Conservation (phyloP, 2,113 vertebrate genomes). For the Nibea albiflora region DNA sequence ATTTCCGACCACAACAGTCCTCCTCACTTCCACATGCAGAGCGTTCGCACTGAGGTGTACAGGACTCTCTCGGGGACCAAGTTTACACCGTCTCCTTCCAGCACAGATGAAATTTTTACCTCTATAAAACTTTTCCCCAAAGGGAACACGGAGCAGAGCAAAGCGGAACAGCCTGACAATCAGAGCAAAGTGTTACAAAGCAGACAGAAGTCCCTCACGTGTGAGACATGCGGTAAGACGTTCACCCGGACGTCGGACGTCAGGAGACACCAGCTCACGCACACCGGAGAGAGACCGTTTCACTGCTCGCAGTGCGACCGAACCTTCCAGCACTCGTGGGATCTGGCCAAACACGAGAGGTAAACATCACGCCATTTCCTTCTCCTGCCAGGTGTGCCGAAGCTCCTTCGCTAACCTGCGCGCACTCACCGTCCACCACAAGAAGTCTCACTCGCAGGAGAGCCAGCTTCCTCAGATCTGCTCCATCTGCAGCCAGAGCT, state of each 20-base stretch:
- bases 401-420: slow-evolving; percentile 77
- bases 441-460: slow-evolving; percentile 64
- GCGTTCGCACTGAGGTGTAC: slow-evolving; percentile 59
- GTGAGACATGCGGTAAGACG: slow-evolving; percentile 84
- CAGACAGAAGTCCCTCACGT: slow-evolving; percentile 63
- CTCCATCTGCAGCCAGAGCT: slow-evolving; percentile 80
- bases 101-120: slow-evolving; percentile 77
- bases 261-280: slow-evolving; percentile 86
- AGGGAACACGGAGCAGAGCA: not conserved
- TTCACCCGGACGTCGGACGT: slow-evolving; percentile 90
- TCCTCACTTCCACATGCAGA: slow-evolving; percentile 80
- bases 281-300: slow-evolving; percentile 83
- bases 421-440: slow-evolving; percentile 76
- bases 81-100: slow-evolving; percentile 61
- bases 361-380: slow-evolving; percentile 77
- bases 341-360: slow-evolving; percentile 82
- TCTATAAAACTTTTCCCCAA: slow-evolving; percentile 74
- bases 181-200: not conserved
- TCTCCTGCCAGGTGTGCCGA: slow-evolving; percentile 75
- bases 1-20: slow-evolving; percentile 41
- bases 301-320: slow-evolving; percentile 79
- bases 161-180: not conserved
- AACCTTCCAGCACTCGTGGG: slow-evolving; percentile 87
- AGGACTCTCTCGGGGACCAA: slow-evolving; percentile 36
- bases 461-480: slow-evolving; percentile 81